phyloP scores from a whole-genome alignment of 2,888 invertebrate genomes.

The Tachina grossa region DNA sequence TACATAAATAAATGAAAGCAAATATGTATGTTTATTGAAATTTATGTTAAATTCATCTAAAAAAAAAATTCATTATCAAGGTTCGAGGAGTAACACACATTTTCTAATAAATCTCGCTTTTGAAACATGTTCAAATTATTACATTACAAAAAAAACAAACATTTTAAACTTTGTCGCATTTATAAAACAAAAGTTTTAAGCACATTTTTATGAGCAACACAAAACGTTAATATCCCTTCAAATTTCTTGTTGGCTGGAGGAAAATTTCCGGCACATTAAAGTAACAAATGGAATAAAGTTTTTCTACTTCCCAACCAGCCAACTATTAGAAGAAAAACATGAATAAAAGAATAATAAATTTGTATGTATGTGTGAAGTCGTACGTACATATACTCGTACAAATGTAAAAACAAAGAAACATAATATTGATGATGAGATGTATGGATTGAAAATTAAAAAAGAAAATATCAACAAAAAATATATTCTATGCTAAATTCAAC shows the following conservation, averaged over 20 bases:
- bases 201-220: too few relatives aligned
- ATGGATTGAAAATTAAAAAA: neutral
- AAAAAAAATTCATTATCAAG: neutral
- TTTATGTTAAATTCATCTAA: neutral
- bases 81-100: neutral
- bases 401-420: slow-evolving; percentile 1
- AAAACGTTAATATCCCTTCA: neutral
- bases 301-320: neutral
- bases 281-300: neutral
- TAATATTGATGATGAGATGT: neutral
- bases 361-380: too few relatives aligned
- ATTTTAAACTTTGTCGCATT: neutral
- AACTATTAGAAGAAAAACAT: neutral
- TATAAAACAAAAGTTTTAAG: neutral
- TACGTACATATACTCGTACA: too few relatives aligned
- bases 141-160: neutral
- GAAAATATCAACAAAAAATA: neutral
- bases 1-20: too few relatives aligned
- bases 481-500: neutral
- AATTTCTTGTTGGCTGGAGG: neutral
- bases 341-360: neutral
- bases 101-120: neutral
- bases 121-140: neutral
- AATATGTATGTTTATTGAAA: too few relatives aligned
- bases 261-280: neutral